Base-by-base conservation (phyloP, 2,113 vertebrate genomes). In the Sclerurus mexicanus region DNA sequence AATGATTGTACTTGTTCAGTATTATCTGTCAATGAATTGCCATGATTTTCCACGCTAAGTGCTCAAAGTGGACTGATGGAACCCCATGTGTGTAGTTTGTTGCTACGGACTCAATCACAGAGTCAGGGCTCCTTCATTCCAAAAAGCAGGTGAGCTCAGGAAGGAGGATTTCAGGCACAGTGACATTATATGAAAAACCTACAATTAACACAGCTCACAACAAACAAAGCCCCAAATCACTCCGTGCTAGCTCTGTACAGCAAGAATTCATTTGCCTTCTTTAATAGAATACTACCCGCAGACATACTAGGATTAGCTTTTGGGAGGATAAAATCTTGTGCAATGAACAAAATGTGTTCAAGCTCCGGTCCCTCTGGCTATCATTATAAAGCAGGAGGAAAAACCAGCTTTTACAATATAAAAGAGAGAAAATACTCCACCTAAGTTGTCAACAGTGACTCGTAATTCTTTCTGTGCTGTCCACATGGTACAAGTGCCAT, bases 31-130 rank as follows among this genome's bases (percentile, higher is more conserved):
- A 77, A 42, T 25, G 30, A 50, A 66, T 16, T 44, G 31, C 2
- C 17, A 40, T 0, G 0, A 17, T 24, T 56, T 78, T 52, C 49
- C 47, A 33, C 24, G 20, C 33, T 30, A 3, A 66, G 25, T 3
- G 4, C 18, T 67, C 47, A 18, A 46, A 42, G n/a, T 1, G 14
- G 28, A 59, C 60, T 3, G n/a, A 33, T 1, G 3, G 39, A 39
- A 59, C 44, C 25, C 67, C 3, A 9, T 0, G 0, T 0, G 1
- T 0, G 0, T 4, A 12, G 31, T 63, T 75, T 22, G 27, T 0
- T 7, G 35, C 72, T 50, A 6, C 4, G 4, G 56, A 19, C 30
- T 52, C 52, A 49, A 12, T 0, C 1, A 11, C 37, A 64, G 25
- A 63, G 44, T 5, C 59, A 24, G 27, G 1, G 28, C 27, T 73